Conservation (phyloP, 2,113 vertebrate genomes). For the Oriolus oriolus region DNA sequence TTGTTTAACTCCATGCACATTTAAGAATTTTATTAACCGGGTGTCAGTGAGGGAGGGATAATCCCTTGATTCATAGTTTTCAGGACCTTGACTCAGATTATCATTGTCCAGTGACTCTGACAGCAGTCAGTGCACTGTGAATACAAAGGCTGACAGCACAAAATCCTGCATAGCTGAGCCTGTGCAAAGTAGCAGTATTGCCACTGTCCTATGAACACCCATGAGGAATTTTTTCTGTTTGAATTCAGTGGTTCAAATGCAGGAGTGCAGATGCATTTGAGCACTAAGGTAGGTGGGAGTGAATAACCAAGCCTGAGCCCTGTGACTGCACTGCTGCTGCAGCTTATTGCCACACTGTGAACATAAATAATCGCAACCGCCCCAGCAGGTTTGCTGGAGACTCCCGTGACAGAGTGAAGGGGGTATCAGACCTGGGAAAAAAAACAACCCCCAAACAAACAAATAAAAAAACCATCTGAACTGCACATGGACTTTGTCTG, state of each 20-base stretch:
- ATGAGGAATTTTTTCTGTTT: not conserved
- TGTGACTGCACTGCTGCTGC: not conserved
- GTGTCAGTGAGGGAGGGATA: not conserved
- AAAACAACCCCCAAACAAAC: not conserved
- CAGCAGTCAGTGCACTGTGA: not conserved
- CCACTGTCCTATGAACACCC: not conserved
- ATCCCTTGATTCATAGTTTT: not conserved
- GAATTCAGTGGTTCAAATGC: not conserved
- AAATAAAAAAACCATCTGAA: not conserved
- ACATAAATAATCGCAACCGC: rapidly evolving
- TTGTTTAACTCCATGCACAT: constrained; percentile 7
- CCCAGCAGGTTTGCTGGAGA: not conserved
- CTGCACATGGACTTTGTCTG: not conserved
- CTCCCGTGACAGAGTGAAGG: not conserved
- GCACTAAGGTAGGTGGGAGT: not conserved
- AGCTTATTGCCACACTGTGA: not conserved
- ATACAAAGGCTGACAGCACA: not conserved
- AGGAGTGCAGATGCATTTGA: not conserved
- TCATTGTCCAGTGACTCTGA: not conserved
- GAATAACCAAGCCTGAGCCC: not conserved
- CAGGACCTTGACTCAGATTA: not conserved
- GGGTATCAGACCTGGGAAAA: not conserved
- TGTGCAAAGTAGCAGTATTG: not conserved
- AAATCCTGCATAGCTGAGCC: not conserved
- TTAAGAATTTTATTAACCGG: constrained; percentile 6